Conservation (phyloP, 2,113 vertebrate species). For the Pachypanchax playfairii region DNA sequence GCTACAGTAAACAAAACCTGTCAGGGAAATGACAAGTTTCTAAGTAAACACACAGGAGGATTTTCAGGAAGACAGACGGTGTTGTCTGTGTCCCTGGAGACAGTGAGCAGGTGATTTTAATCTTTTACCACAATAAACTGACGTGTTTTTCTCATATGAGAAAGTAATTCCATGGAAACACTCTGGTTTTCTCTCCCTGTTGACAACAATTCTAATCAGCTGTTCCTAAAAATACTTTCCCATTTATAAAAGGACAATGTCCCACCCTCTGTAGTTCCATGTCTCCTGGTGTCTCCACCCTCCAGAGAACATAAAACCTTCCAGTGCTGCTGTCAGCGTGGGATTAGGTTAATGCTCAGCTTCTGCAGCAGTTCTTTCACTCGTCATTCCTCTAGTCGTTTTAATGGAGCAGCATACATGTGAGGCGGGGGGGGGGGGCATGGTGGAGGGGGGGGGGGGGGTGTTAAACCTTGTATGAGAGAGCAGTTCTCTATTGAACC, state of each 20-base stretch:
- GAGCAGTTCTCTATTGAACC: conserved; percentile 29
- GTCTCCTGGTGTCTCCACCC: conserved; percentile 39
- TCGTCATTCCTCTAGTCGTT: conserved; percentile 34
- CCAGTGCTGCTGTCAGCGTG: conserved; percentile 17
- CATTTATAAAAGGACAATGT: conserved; percentile 47
- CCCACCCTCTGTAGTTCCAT: conserved; percentile 39
- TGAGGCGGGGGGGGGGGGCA: not conserved
- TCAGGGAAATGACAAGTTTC: conserved; percentile 9
- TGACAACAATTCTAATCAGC: conserved; percentile 64
- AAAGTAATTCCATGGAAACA: conserved; percentile 40
- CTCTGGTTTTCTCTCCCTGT: conserved; percentile 35
- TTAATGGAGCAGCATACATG: conserved; percentile 6
- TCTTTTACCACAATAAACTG: not conserved
- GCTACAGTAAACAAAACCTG: conserved; percentile 43
- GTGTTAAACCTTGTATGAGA: too few relatives aligned
- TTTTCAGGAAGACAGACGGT: not conserved
- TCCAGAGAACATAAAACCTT: conserved; percentile 19
- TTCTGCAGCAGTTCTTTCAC: conserved; percentile 25
- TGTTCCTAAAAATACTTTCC: conserved; percentile 65
- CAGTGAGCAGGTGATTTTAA: too few relatives aligned
- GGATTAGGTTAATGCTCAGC: conserved; percentile 42
- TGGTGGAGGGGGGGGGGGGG: too few relatives aligned
- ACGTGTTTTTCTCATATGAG: conserved; percentile 6
- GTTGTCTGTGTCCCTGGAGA: too few relatives aligned
- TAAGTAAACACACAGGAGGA: conserved; percentile 5